Conservation (phyloP, 2,113 vertebrate genomes). For the Anseranas semipalmata region DNA sequence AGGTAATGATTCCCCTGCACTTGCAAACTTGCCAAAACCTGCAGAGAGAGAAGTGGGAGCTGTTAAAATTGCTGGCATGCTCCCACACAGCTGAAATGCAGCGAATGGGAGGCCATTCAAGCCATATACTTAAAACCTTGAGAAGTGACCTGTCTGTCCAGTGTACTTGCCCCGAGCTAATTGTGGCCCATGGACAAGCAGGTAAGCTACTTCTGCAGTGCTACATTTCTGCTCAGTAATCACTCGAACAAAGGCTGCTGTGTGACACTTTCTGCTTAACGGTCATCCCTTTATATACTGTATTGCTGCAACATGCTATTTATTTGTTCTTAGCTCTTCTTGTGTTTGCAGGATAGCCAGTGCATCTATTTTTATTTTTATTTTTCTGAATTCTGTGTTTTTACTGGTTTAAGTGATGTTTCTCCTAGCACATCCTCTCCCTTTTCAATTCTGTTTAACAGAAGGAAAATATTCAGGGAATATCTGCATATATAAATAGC, state of each 20-base stretch:
- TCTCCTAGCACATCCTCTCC: neutral
- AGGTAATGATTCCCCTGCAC: neutral
- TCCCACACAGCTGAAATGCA: neutral
- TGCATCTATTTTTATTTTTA: too few species aligned
- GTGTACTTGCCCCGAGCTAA: neutral
- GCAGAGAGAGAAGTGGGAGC: neutral
- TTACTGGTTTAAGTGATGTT: neutral
- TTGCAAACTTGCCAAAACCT: neutral
- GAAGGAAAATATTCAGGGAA: neutral
- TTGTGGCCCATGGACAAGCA: neutral
- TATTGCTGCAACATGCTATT: neutral
- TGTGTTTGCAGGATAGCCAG: neutral
- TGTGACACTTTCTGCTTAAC: neutral
- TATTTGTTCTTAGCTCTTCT: neutral
- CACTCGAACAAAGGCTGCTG: neutral
- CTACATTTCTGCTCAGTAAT: neutral
- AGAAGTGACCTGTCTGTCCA: neutral
- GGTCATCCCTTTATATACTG: rapidly evolving
- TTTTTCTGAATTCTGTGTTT: neutral
- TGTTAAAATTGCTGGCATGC: neutral
- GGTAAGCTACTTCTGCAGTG: neutral
- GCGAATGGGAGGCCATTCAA: neutral
- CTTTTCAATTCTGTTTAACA: neutral
- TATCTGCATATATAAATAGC: neutral
- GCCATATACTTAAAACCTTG: neutral